Base-by-base conservation (phyloP, 2,113 vertebrate species). In the Chionomys nivalis region DNA sequence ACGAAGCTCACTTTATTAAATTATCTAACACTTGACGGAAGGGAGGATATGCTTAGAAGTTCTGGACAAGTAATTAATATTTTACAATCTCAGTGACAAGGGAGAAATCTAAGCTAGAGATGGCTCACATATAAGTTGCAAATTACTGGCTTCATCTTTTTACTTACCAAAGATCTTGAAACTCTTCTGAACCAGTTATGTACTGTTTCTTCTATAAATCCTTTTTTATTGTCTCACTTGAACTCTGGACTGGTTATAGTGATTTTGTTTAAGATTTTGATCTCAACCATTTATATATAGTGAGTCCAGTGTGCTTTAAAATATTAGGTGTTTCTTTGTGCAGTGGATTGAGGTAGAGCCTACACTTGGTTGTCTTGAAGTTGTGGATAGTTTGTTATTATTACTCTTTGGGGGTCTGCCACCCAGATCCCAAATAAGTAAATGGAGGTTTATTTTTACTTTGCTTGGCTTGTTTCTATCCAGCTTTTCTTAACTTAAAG, bases 101-200 rank as follows among this genome's bases (percentile, higher is more conserved):
- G 7, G 19, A 63, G 44, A 44, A 14, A 3, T 0, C 17, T 17
- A 19, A 26, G 5, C 23, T 93, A 23, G 2, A 85, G 31, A 52
- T 16, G 77, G 16, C 9, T 78, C 44, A 90, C 6, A 47, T 70
- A 68, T 44, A 82, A 28, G 39, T 86, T 94, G 44, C 68, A 81
- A 91, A 13, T 68, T 86, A 31, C 16, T 58, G 52, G 6, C 73
- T 87, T 65, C 13, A 16, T 96, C 7, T 85, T 2, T 68, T 94
- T 95, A 87, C 73, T 89, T 94, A 82, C 9, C 39, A 76, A 92
- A 86, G 42, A 33, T 76, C n/a, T n/a, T 75, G 31, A 78, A 83
- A 85, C 39, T 88, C 26, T 76, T 36, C 26, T 21, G 10, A 90
- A 39, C 11, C 44, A 73, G 23, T 14, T 39, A 58, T 28, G 58